Base-by-base conservation (phyloP, 2,888 invertebrate species). In the Mechanitis mazaeus region DNA sequence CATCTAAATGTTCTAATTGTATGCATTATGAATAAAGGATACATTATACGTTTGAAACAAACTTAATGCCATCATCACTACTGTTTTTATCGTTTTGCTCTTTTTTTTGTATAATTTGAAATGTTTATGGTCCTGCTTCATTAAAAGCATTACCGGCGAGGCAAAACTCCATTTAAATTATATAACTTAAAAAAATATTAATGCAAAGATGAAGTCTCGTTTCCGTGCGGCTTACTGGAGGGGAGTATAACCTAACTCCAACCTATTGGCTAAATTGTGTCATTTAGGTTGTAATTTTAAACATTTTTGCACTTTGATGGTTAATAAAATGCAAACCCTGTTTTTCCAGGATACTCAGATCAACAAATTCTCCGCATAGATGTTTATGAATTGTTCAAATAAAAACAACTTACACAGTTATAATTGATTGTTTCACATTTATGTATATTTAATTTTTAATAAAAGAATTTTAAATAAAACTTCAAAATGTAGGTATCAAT, bases 401-500 rank as follows among this genome's bases (percentile, higher is more conserved):
- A 4, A 42, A 42, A 9, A 42, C 3, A 11, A 42, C 42, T 9
- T 20, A 20, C 20, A 20, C 20, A 20, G 20, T 20, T 35, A 35
- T 35, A 35, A 5, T 35, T 1, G 1, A 35, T 6, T 5, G 4
- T 5, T 35, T 2, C 6, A 35, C 6, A 35, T 6, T 9, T 42
- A 42, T 42, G 3, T 42, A 9, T 9, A 42, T 2, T 42, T 42
- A 9, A 3, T 1, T 11, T 42, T 5, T 9, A 9, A 42, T 42
- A 7, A 54, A 1, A 53, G 60, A 53, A n/a, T 45, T 42, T 67
- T 53, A 68, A 72, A 77, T 73, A 73, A 80, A 75, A 76, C 73
- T 71, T 72, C 75, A 68, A 68, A 47, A 60, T 66, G 59, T 82
- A 85, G 82, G 83, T 89, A 89, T 87, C 84, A 85, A 86, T 88